phyloP scores from a whole-genome alignment of 1,140 invertebrate species.

The Heliothis subflexa region DNA sequence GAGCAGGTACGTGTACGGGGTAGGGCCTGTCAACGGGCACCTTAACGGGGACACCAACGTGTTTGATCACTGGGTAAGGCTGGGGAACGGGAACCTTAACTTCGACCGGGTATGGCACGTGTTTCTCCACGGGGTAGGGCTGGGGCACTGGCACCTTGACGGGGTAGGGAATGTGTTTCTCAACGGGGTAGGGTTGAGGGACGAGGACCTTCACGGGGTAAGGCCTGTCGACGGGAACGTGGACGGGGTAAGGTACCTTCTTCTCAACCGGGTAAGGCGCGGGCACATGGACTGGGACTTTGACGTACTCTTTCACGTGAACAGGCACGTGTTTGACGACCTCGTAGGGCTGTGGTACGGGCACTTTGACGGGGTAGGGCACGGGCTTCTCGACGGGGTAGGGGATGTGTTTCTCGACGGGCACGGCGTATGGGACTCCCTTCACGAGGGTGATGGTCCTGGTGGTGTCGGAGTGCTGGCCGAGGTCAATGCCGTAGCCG shows the following conservation, averaged over 20 bases:
- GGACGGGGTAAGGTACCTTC: slow-evolving; percentile 89
- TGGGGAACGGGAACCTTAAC: slow-evolving; percentile 88
- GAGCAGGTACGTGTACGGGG: slow-evolving; percentile 88
- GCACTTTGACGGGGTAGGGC: slow-evolving; percentile 88
- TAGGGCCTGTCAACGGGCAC: slow-evolving; percentile 88
- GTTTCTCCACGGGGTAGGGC: slow-evolving; percentile 89
- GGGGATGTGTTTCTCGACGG: slow-evolving; percentile 89
- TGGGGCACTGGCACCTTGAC: slow-evolving; percentile 88
- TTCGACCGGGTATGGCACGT: slow-evolving; percentile 88
- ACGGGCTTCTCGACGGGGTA: slow-evolving; percentile 88
- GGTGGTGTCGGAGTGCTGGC: slow-evolving; percentile 87
- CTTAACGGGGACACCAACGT: slow-evolving; percentile 83
- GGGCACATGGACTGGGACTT: slow-evolving; percentile 88
- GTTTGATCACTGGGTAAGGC: slow-evolving; percentile 87
- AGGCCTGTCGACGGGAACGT: slow-evolving; percentile 89
- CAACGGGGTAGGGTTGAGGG: slow-evolving; percentile 90
- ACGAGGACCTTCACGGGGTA: slow-evolving; percentile 89
- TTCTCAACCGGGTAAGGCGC: slow-evolving; percentile 87
- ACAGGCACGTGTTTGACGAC: slow-evolving; percentile 87
- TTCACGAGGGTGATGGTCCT: slow-evolving; percentile 91
- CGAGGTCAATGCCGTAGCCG: slow-evolving; percentile 81
- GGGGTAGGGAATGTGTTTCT: slow-evolving; percentile 88
- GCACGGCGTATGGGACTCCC: slow-evolving; percentile 88
- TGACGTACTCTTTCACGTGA: slow-evolving; percentile 88
- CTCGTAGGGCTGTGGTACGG: slow-evolving; percentile 89